Evolutionary conservation across 2,113 vertebrate genomes (phyloP).

Genomic region (Nycticorax nycticorax): DNA sequence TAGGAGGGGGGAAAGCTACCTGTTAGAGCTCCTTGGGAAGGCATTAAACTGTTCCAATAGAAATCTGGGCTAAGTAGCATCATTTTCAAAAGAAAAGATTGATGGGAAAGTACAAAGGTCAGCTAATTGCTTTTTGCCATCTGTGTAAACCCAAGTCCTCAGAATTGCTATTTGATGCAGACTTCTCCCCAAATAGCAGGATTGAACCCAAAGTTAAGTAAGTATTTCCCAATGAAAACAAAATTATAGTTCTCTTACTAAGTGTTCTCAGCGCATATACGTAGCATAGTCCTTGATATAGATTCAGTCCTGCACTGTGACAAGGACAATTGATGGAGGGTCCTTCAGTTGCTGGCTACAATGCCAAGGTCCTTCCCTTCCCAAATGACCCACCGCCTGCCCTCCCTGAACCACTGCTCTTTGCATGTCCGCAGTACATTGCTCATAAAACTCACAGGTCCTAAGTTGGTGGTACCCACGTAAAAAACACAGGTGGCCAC

Average conservation of each 20-base stretch:
- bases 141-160: neutral
- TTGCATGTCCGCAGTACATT: rapidly evolving
- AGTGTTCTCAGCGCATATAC: neutral
- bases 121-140: neutral
- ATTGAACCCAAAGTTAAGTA: neutral
- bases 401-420: neutral
- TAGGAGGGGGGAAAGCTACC: rapidly evolving
- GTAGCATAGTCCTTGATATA: neutral
- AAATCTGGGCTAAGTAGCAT: neutral
- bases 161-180: neutral
- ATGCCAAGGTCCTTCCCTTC: neutral
- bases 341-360: neutral
- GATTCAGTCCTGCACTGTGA: neutral
- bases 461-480: rapidly evolving
- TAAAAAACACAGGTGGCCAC: neutral
- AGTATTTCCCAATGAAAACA: neutral
- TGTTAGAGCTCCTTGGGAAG: neutral
- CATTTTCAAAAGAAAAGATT: neutral
- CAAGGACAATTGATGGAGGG: neutral
- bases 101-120: neutral
- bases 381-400: neutral
- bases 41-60: neutral
- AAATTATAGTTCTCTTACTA: neutral
- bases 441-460: neutral
- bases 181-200: neutral